These are phyloP conservation scores for Thyatira batis DNA, from an alignment of 2,888 invertebrate genomes.

Conservation along the genomic window DNA sequence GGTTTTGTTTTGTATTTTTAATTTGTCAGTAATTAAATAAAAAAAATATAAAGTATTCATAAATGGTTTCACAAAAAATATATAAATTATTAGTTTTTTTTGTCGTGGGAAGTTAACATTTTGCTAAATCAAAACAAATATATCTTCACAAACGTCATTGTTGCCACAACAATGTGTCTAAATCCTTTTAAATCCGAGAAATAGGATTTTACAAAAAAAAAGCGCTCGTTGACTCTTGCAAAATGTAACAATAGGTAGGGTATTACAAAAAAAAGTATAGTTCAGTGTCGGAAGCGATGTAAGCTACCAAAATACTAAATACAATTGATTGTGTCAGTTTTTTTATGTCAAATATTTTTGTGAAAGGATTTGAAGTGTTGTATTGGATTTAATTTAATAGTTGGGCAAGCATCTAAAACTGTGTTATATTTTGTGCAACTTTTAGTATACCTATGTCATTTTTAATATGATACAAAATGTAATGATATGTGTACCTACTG, in stretches of 20 bases:
- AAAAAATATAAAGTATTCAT: too few species aligned
- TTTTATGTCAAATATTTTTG: slow-evolving; percentile 42
- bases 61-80: too few species aligned
- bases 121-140: slow-evolving; percentile 76
- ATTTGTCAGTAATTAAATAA: slow-evolving; percentile 7
- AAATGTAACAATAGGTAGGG: slow-evolving; percentile 62
- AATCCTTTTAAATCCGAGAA: slow-evolving; percentile 81
- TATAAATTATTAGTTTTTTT: too few species aligned
- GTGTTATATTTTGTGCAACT: slow-evolving; percentile 19
- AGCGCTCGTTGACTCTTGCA: slow-evolving; percentile 76
- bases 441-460: too few species aligned
- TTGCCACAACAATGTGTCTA: slow-evolving; percentile 81
- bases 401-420: too few species aligned
- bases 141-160: slow-evolving; percentile 73
- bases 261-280: slow-evolving; percentile 52
- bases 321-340: slow-evolving; percentile 56
- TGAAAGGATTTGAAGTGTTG: slow-evolving; percentile 51
- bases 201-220: slow-evolving; percentile 73
- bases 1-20: slow-evolving; percentile 27
- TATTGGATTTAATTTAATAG: slow-evolving; percentile 21
- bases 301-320: slow-evolving; percentile 75
- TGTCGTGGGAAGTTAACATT: slow-evolving; percentile 56
- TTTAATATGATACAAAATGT: too few species aligned
- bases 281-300: slow-evolving; percentile 59
- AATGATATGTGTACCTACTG: too few species aligned